Percentiles rank a stretch among this genome's conserved stretches.
phyloP scores from a whole-genome alignment of 2,113 vertebrate genomes.

The Pelvicachromis taeniatus region DNA sequence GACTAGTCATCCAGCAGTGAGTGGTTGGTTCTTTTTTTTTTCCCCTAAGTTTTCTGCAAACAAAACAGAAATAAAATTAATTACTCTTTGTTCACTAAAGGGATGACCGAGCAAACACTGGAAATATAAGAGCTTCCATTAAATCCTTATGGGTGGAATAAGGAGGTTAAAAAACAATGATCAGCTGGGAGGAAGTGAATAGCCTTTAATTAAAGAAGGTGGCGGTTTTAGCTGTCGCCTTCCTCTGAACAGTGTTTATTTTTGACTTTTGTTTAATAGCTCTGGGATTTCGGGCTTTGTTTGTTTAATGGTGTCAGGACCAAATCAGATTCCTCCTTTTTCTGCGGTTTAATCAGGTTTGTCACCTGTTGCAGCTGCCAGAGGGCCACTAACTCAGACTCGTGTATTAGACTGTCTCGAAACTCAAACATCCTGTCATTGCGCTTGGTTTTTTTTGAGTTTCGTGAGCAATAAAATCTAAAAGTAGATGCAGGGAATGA shows the following conservation, averaged over 20 bases:
- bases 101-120: neutral
- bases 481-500: neutral
- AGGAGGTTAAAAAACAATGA: neutral
- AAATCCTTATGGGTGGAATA: neutral
- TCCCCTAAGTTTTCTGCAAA: neutral
- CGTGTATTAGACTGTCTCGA: neutral
- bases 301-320: conserved; percentile 30
- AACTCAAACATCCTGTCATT: neutral
- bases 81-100: neutral
- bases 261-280: conserved; percentile 37
- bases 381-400: neutral
- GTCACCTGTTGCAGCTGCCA: conserved; percentile 18
- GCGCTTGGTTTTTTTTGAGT: neutral
- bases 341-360: conserved; percentile 26
- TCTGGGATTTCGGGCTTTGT: conserved; percentile 4
- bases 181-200: neutral
- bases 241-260: conserved; percentile 16
- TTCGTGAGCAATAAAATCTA: neutral
- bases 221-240: neutral
- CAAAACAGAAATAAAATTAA: neutral
- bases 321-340: conserved; percentile 22
- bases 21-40: neutral
- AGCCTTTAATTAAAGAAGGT: conserved; percentile 12
- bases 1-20: neutral
- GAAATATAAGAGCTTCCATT: neutral